A percentile compares a stretch with the other conserved stretches of the same genome.
Conservation (phyloP, 2,113 vertebrate genomes). For the Bubo blakistoni region DNA sequence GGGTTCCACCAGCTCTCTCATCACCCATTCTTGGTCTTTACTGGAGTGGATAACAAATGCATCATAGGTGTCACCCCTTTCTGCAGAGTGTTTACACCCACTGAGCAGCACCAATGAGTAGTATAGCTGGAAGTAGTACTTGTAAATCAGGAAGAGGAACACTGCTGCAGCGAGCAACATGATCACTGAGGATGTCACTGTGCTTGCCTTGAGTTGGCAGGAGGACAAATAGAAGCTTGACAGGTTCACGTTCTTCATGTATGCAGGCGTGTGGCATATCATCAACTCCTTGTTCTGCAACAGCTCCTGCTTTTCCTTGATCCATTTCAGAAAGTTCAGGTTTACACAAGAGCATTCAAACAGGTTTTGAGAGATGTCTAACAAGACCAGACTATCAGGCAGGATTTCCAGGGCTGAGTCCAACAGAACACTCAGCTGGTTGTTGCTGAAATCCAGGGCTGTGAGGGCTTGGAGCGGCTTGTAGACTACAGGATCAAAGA, state of each 20-base stretch:
- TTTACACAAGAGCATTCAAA: conserved; percentile 72
- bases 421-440: conserved; percentile 55
- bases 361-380: conserved; percentile 71
- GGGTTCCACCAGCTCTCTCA: conserved; percentile 73
- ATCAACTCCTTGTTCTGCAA: conserved; percentile 48
- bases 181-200: background rate
- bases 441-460: conserved; percentile 70
- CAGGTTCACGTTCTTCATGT: background rate
- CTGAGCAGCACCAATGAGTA: conserved; percentile 62
- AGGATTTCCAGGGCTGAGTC: conserved; percentile 47
- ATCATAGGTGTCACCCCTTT: conserved; percentile 68
- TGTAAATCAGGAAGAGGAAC: conserved; percentile 59
- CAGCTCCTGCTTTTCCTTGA: conserved; percentile 35
- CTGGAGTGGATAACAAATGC: conserved; percentile 82
- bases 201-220: conserved; percentile 14
- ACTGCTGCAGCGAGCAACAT: background rate
- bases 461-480: conserved; percentile 43
- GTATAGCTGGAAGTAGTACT: conserved; percentile 75
- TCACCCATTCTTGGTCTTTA: conserved; percentile 79
- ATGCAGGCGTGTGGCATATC: conserved; percentile 42
- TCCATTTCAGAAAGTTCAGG: conserved; percentile 70
- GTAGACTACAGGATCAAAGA: conserved; percentile 52
- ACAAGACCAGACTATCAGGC: conserved; percentile 9
- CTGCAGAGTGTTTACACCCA: conserved; percentile 50
- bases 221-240: conserved; percentile 36